These are phyloP conservation scores for Habrosyne pyritoides DNA, from an alignment of 2,888 invertebrate species.

Conservation along the genomic window DNA sequence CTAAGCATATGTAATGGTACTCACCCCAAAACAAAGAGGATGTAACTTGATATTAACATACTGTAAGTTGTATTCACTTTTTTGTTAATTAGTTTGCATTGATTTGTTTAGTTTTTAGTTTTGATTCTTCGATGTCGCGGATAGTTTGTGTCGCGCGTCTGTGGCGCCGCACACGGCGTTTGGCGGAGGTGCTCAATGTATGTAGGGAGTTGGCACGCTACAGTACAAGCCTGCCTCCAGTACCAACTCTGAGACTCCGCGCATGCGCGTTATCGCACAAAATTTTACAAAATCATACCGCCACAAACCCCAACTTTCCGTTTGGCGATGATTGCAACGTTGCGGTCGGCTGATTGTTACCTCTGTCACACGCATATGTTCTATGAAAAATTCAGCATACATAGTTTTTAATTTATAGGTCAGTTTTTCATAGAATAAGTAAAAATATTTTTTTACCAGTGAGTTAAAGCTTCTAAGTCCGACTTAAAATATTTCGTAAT, in stretches of 20 bases:
- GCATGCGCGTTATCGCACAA: conserved; percentile 47
- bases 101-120: conserved; percentile 14
- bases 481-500: no score
- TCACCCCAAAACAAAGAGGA: conserved; percentile 16
- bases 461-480: no score
- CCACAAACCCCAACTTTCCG: conserved; percentile 27
- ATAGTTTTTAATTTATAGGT: not conserved
- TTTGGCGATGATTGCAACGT: conserved; percentile 13
- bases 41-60: conserved; percentile 10
- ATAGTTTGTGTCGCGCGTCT: conserved; percentile 42
- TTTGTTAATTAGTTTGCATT: conserved; percentile 14
- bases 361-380: conserved; percentile 2
- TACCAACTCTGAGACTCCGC: conserved; percentile 38
- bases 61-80: not conserved
- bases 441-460: no score
- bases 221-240: conserved; percentile 36
- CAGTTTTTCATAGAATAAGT: not conserved
- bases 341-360: conserved; percentile 8
- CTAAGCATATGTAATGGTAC: conserved; percentile 8
- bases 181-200: conserved; percentile 49
- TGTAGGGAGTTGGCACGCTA: conserved; percentile 40
- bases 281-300: conserved; percentile 28
- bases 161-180: conserved; percentile 49
- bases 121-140: conserved; percentile 20
- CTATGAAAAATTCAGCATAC: conserved; percentile 21